Evolutionary conservation across 1,140 invertebrate genomes (phyloP).

Genomic region (Geopemphigus sp.): DNA sequence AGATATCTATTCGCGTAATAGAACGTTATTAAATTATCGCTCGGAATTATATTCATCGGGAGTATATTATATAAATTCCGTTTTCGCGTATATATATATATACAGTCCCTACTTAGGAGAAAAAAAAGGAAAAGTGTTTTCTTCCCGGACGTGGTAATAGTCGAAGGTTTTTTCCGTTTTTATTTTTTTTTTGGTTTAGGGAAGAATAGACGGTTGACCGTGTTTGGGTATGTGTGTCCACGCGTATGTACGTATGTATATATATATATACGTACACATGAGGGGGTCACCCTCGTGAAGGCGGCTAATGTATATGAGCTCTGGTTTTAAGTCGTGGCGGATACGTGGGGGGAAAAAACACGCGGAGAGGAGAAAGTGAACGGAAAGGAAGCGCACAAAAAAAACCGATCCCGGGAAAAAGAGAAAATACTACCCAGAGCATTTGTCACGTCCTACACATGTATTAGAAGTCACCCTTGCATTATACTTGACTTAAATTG

Average conservation of each 20-base stretch:
- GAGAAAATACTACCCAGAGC: conserved; percentile 41
- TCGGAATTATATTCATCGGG: no score
- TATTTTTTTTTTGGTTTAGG: conserved; percentile 1
- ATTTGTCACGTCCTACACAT: conserved; percentile 50
- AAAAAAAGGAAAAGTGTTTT: no score
- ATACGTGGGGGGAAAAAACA: not conserved
- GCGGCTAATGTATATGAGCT: conserved; percentile 48
- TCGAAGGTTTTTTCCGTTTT: not conserved
- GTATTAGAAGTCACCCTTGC: conserved; percentile 49
- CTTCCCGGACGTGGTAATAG: not conserved
- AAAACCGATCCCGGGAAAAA: conserved; percentile 27
- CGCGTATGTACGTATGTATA: not conserved
- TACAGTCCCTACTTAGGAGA: no score
- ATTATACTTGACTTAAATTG: conserved; percentile 49
- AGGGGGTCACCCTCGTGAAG: not conserved
- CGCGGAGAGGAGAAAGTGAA: not conserved
- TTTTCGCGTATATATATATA: no score
- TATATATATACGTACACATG: not conserved
- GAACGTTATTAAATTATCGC: no score
- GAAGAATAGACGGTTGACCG: conserved; percentile 14
- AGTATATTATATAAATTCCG: no score
- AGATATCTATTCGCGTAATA: no score
- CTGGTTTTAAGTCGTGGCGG: conserved; percentile 33
- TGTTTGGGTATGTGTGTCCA: not conserved
- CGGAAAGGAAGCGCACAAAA: not conserved